phyloP scores from a whole-genome alignment of 1,140 invertebrate genomes.

The Drosophila pectinifera region DNA sequence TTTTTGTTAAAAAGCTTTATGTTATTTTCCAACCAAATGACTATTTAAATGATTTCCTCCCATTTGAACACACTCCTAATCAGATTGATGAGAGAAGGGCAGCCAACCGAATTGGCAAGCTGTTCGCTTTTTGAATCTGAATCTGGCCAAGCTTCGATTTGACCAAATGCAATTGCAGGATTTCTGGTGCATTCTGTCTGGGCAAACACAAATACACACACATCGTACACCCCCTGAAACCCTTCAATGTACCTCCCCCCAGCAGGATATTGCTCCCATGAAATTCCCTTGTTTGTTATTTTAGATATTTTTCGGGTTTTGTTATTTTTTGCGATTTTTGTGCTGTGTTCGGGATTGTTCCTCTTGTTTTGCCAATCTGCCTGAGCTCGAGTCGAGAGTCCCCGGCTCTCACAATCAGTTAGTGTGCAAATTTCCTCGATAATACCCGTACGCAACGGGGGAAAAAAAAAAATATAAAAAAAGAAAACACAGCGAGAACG shows the following conservation, averaged over 20 bases:
- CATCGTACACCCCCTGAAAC: not conserved
- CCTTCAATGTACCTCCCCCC: not conserved
- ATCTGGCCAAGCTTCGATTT: not conserved
- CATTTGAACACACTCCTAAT: slow-evolving; percentile 8
- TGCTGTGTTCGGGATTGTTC: slow-evolving; percentile 21
- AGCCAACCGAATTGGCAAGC: not conserved
- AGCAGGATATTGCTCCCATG: slow-evolving; percentile 27
- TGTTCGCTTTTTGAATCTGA: slow-evolving; percentile 21
- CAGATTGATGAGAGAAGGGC: slow-evolving; percentile 14
- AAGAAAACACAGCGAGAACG: not conserved
- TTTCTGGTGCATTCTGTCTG: slow-evolving; percentile 27
- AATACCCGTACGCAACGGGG: slow-evolving; percentile 31
- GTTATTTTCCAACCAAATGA: slow-evolving; percentile 7
- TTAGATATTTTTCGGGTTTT: slow-evolving; percentile 44
- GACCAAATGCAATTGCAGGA: slow-evolving; percentile 18
- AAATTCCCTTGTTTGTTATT: slow-evolving; percentile 45
- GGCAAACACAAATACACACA: slow-evolving; percentile 8
- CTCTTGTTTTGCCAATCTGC: slow-evolving; percentile 33
- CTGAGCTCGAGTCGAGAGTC: slow-evolving; percentile 2
- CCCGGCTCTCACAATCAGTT: slow-evolving; percentile 23
- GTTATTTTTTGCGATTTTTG: slow-evolving; percentile 38
- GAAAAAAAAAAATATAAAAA: not conserved
- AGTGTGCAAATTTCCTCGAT: slow-evolving; percentile 52
- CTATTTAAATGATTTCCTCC: slow-evolving; percentile 7
- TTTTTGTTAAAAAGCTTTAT: not conserved